Conservation (phyloP, 2,888 invertebrate species). For the Andrena marginata region DNA sequence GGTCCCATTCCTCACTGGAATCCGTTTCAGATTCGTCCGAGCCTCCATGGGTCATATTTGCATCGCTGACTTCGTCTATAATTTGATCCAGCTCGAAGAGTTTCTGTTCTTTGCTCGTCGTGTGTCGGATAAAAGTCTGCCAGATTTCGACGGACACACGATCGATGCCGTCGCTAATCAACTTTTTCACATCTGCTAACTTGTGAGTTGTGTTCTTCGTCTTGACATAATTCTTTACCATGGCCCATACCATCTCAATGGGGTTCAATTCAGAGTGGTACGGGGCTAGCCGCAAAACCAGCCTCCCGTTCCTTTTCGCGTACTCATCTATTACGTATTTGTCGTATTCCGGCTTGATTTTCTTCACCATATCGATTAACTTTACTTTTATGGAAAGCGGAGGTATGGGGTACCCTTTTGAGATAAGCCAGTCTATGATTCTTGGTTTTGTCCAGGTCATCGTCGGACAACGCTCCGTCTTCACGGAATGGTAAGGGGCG, state of each 20-base stretch:
- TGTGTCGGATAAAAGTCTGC: background rate
- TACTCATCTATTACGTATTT: background rate
- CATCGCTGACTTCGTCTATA: background rate
- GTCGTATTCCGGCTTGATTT: background rate
- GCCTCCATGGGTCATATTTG: too few relatives aligned
- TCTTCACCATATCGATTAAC: background rate
- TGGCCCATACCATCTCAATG: background rate
- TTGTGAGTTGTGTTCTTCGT: background rate
- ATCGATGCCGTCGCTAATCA: background rate
- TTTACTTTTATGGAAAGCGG: background rate
- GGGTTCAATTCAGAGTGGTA: constrained; percentile 1
- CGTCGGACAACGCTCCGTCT: background rate
- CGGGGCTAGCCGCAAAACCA: background rate
- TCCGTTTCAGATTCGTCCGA: too few relatives aligned
- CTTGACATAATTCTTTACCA: background rate
- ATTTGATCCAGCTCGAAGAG: background rate
- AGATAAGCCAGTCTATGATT: background rate
- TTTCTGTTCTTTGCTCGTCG: background rate
- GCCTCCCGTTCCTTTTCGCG: background rate
- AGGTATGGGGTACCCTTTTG: background rate
- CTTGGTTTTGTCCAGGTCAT: background rate
- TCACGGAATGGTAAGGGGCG: background rate
- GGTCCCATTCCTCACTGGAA: too few relatives aligned
- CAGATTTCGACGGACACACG: background rate
- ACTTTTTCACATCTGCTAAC: background rate